Base-by-base conservation (phyloP, 1,140 invertebrate species). In the Aporrectodea caliginosa region DNA sequence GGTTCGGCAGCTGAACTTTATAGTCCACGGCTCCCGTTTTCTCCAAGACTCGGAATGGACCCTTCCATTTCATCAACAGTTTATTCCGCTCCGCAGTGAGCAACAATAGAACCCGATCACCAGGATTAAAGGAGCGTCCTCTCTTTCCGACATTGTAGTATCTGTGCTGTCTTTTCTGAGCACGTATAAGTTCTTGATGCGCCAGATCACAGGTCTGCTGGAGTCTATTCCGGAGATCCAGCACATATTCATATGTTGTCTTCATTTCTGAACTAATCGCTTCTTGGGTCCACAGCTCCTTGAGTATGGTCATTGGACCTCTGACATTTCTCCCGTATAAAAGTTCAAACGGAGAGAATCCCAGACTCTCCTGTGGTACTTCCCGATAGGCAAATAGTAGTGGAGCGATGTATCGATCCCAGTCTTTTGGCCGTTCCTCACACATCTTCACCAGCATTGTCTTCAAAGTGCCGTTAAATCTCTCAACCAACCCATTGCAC, bases 261-360 rank as follows among this genome's bases (percentile, higher is more conserved):
- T 83, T 78, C 0, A 78, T 69, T 14, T 81, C 82, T 1, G 58
- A 12, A 6, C 72, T 30, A 1, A 6, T 16, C 1, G 27, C 73
- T 31, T 85, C 81, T 14, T 80, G 70, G 0, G 84, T 83, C 84
- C 82, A 86, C 16, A 84, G 72, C 75, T 85, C 82, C 74, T 80
- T 84, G 35, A 85, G 75, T 22, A 85, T 81, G 1, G 78, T 32
- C 71, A 84, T 77, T 35, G 85, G 83, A 30, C 83, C 84, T 75
- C 85, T 43, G 6, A 84, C 82, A n/a, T 75, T 78, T 30, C 82
- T 75, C 29, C 84, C 85, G 79, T 83, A 85, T 1, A 87, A 58
- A 32, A 87, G 68, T 29, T 83, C 83, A 81, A 86, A 85, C 2
- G 84, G 83, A 0, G 81, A 79, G 78, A 85, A 85, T 14, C 81